Conservation (phyloP, 1,140 invertebrate species). For the Goniozus legneri region DNA sequence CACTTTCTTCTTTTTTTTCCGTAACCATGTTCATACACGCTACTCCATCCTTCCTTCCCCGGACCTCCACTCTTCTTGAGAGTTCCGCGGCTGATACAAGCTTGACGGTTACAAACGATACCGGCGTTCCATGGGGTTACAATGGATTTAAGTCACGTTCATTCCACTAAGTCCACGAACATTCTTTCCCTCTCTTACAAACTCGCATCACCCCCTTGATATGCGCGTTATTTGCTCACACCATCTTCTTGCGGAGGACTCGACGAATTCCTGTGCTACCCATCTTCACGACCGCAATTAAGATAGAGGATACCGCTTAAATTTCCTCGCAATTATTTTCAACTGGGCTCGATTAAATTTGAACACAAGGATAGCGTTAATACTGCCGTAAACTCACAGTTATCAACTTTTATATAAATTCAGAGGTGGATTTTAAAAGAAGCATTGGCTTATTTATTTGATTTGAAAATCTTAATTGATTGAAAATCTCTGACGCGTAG, state of each 20-base stretch:
- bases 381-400: not conserved
- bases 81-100: slow-evolving; percentile 16
- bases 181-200: slow-evolving; percentile 20
- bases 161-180: slow-evolving; percentile 24
- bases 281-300: not conserved
- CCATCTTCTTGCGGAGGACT: not conserved
- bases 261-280: not conserved
- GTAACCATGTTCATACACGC: not conserved
- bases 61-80: not conserved
- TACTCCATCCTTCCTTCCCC: not conserved
- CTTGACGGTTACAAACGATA: slow-evolving; percentile 30
- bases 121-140: slow-evolving; percentile 24
- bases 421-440: no score
- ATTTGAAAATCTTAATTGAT: no score
- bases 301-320: not conserved
- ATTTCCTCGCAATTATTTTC: not conserved
- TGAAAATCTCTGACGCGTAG: no score
- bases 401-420: no score
- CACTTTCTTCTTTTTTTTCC: not conserved
- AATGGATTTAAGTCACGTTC: slow-evolving; percentile 36
- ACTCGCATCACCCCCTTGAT: slow-evolving; percentile 3
- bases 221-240: not conserved
- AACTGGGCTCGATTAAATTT: not conserved
- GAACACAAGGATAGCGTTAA: not conserved
- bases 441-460: no score